Conservation (phyloP, 2,888 invertebrate species). For the Anoncus sp. region DNA sequence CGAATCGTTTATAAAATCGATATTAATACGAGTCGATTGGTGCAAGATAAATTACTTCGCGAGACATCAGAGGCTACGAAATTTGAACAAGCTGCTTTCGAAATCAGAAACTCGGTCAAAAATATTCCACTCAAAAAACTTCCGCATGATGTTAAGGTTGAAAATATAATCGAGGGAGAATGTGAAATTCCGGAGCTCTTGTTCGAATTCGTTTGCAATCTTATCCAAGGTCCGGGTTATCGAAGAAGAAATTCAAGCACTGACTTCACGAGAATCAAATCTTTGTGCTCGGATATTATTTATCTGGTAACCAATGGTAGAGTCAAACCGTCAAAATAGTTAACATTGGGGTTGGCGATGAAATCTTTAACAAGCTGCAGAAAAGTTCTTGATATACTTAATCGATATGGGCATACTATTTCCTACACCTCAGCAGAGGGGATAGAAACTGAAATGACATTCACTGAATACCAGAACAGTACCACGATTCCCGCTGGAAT, state of each 20-base stretch:
- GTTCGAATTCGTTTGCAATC: neutral
- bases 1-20: too few relatives aligned
- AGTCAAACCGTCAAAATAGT: constrained; percentile 27
- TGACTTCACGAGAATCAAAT: neutral
- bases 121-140: neutral
- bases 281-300: neutral
- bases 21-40: too few relatives aligned
- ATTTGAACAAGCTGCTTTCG: constrained; percentile 2
- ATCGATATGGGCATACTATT: neutral
- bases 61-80: too few relatives aligned
- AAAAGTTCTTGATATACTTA: neutral
- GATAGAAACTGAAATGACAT: neutral
- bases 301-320: neutral
- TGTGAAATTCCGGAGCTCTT: constrained; percentile 1
- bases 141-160: neutral
- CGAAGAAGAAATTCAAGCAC: neutral
- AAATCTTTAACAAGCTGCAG: neutral
- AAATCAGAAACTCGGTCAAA: neutral
- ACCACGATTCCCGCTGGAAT: too few relatives aligned
- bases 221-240: neutral
- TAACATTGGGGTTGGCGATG: constrained; percentile 3
- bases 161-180: constrained; percentile 2
- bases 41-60: too few relatives aligned
- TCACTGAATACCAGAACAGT: neutral
- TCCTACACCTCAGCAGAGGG: neutral